Conservation (phyloP, 2,888 invertebrate species). For the Platycnemis pennipes region DNA sequence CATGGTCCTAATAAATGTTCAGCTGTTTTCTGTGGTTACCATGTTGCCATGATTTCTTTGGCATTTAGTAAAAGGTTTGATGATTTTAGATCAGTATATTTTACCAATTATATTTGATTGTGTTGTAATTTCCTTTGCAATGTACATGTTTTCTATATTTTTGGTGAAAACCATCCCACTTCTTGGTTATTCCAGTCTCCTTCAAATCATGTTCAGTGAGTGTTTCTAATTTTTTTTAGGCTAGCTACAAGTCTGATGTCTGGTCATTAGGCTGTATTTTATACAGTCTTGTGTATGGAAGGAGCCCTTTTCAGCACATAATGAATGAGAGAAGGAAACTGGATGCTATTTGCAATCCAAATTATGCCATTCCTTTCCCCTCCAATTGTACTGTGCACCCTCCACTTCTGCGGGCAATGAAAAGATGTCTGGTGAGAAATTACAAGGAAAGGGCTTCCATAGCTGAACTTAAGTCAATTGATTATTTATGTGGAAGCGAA, state of each 20-base stretch:
- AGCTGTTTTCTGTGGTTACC: too few relatives aligned
- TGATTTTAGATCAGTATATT: too few relatives aligned
- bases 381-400: conserved; percentile 74
- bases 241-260: conserved; percentile 95
- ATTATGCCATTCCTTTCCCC: conserved; percentile 88
- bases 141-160: too few relatives aligned
- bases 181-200: too few relatives aligned
- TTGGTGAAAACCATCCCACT: neutral
- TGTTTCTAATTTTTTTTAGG: conserved; percentile 80
- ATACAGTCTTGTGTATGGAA: conserved; percentile 94
- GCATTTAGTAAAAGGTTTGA: too few relatives aligned
- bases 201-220: neutral
- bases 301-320: conserved; percentile 94
- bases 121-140: too few relatives aligned
- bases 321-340: conserved; percentile 87
- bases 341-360: conserved; percentile 88
- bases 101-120: too few relatives aligned
- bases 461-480: conserved; percentile 83
- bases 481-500: conserved; percentile 46
- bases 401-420: conserved; percentile 84
- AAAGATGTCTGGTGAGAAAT: conserved; percentile 88
- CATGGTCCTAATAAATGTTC: too few relatives aligned
- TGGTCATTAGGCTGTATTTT: conserved; percentile 99
- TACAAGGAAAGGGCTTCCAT: conserved; percentile 88
- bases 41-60: too few relatives aligned